These are phyloP conservation scores for Clinocottus analis DNA, from an alignment of 2,113 vertebrate genomes.

Conservation along the genomic window DNA sequence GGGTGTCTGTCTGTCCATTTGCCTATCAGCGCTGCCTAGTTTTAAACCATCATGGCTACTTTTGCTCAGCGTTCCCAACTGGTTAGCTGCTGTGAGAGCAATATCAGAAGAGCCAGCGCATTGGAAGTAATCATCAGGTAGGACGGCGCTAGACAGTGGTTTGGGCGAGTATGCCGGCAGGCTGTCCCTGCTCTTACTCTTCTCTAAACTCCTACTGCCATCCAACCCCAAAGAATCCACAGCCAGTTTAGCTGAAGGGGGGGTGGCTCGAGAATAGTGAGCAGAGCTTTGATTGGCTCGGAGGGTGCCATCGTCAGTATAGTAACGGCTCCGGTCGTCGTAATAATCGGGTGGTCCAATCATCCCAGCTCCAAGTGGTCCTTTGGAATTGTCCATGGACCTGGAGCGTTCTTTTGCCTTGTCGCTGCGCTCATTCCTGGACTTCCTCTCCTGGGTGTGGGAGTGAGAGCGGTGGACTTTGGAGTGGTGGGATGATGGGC, in stretches of 20 bases:
- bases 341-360: slow-evolving; percentile 91
- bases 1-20: slow-evolving; percentile 87
- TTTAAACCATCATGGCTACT: slow-evolving; percentile 88
- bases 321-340: slow-evolving; percentile 92
- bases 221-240: slow-evolving; percentile 88
- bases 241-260: slow-evolving; percentile 86
- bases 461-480: slow-evolving; percentile 99
- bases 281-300: slow-evolving; percentile 85
- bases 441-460: slow-evolving; percentile 97
- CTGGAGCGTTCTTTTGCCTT: slow-evolving; percentile 98
- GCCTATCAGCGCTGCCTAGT: slow-evolving; percentile 85
- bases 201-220: slow-evolving; percentile 86
- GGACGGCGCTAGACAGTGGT: slow-evolving; percentile 66
- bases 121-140: slow-evolving; percentile 93
- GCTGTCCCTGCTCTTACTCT: slow-evolving; percentile 88
- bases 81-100: slow-evolving; percentile 86
- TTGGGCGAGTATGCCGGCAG: slow-evolving; percentile 90
- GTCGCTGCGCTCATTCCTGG: slow-evolving; percentile 92
- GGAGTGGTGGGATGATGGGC: slow-evolving; percentile 88
- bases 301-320: slow-evolving; percentile 92
- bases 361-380: slow-evolving; percentile 87
- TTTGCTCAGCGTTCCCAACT: slow-evolving; percentile 89
- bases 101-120: slow-evolving; percentile 91
- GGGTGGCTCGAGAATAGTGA: slow-evolving; percentile 88
- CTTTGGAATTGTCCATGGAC: slow-evolving; percentile 98